These are phyloP conservation scores for Gorilla gorilla DNA, from an alignment of 2,113 vertebrate species.

Conservation along the genomic window DNA sequence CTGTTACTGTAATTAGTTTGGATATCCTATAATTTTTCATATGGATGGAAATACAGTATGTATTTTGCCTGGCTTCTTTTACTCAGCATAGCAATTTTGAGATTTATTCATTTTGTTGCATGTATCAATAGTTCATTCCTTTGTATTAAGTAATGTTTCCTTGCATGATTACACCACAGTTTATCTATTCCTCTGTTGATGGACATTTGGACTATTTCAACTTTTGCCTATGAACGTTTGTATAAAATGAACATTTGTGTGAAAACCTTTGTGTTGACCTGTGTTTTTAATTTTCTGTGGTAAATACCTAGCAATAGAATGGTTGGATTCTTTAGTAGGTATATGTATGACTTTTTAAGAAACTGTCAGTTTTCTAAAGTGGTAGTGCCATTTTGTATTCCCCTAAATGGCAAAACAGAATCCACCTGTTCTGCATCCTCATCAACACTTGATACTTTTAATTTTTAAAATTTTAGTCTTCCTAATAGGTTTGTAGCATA, in stretches of 20 bases:
- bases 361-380: background rate
- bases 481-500: background rate
- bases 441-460: background rate
- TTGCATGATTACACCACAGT: background rate
- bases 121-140: background rate
- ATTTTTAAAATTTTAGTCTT: background rate
- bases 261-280: background rate
- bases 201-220: background rate
- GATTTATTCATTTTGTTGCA: background rate
- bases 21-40: background rate
- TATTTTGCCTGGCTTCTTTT: background rate
- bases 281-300: background rate
- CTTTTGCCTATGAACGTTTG: background rate
- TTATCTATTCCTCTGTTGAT: background rate
- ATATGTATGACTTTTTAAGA: background rate
- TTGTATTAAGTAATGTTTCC: background rate
- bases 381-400: background rate
- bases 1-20: background rate
- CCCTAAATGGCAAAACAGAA: background rate
- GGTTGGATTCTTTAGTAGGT: background rate
- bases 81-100: background rate
- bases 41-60: background rate
- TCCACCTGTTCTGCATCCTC: background rate
- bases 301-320: background rate
- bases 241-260: background rate